Percentiles rank a stretch among this genome's conserved stretches.
Evolutionary conservation across 1,140 invertebrate genomes (phyloP).

Genomic region (Drosophila setifemur): DNA sequence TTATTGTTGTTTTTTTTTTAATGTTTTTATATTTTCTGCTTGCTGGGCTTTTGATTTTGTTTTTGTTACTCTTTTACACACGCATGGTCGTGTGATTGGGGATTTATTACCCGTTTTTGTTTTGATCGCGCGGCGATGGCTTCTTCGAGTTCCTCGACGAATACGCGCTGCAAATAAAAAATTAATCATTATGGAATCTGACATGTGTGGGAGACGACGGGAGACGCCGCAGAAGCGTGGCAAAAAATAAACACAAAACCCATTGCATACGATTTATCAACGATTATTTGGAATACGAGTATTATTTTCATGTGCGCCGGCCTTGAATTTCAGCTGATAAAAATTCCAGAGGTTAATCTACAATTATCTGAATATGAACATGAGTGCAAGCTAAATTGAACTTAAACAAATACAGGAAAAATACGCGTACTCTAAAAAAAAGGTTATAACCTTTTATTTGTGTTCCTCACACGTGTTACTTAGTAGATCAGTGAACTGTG

Average conservation of each 20-base stretch:
- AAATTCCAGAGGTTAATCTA: neutral
- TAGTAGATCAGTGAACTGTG: too few relatives aligned
- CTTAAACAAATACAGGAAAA: too few relatives aligned
- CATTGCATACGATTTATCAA: conserved; percentile 19
- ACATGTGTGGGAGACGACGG: conserved; percentile 1
- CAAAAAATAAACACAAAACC: conserved; percentile 11
- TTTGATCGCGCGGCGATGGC: conserved; percentile 25
- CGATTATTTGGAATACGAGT: neutral
- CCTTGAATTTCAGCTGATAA: conserved; percentile 45
- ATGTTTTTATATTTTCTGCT: conserved; percentile 4
- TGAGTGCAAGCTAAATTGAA: too few relatives aligned
- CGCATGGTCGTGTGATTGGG: conserved; percentile 32
- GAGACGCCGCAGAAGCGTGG: conserved; percentile 29
- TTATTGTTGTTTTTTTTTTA: neutral
- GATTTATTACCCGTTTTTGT: conserved; percentile 44
- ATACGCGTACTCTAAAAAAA: too few relatives aligned
- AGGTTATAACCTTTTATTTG: too few relatives aligned
- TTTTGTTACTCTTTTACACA: conserved; percentile 37
- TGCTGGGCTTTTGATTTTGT: neutral
- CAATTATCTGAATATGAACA: too few relatives aligned
- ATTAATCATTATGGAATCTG: conserved; percentile 61
- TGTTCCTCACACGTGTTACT: too few relatives aligned
- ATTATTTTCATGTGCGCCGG: neutral
- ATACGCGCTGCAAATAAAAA: conserved; percentile 70
- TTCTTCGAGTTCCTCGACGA: conserved; percentile 11